A percentile compares a stretch with the other conserved stretches of the same genome.
Evolutionary conservation across 2,797 vertebrate genomes (phyloP).

Genomic region (Leptoclinus maculatus): DNA sequence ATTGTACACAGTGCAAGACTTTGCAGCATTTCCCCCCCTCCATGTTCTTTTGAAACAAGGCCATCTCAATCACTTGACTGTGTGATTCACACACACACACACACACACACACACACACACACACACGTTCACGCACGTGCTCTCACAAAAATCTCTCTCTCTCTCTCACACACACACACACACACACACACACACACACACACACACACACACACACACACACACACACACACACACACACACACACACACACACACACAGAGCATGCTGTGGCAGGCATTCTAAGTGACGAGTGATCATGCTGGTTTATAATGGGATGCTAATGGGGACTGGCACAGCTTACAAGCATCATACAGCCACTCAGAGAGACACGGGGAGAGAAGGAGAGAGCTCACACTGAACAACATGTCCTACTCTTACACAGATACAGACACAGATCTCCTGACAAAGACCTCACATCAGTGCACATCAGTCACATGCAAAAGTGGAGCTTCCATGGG

Average conservation of each 20-base stretch:
- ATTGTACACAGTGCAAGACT: conserved; percentile 67
- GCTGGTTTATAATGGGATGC: conserved; percentile 83
- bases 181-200: conserved; percentile 1
- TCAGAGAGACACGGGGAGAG: conserved; percentile 20
- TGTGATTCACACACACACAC: conserved; percentile 58
- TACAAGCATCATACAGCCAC: conserved; percentile 72
- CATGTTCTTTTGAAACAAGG: conserved; percentile 69
- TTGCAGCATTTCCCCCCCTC: conserved; percentile 3
- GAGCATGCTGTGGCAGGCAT: conserved; percentile 74
- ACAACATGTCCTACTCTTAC: conserved; percentile 60
- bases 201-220: neutral
- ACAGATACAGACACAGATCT: conserved; percentile 40
- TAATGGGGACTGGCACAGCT: conserved; percentile 81
- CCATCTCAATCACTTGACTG: conserved; percentile 74
- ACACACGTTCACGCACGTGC: too few relatives aligned
- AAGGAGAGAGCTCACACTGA: conserved; percentile 41
- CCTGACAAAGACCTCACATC: conserved; percentile 58
- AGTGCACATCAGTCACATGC: conserved; percentile 50
- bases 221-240: conserved; percentile 15
- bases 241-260: conserved; percentile 38
- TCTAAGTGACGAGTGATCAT: conserved; percentile 79
- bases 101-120: conserved; percentile 19
- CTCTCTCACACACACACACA: conserved; percentile 1
- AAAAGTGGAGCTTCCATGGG: conserved; percentile 35
- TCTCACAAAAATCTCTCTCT: too few relatives aligned